Evolutionary conservation across 2,888 invertebrate genomes (phyloP).

Genomic region (Prionchulus punctatus): DNA sequence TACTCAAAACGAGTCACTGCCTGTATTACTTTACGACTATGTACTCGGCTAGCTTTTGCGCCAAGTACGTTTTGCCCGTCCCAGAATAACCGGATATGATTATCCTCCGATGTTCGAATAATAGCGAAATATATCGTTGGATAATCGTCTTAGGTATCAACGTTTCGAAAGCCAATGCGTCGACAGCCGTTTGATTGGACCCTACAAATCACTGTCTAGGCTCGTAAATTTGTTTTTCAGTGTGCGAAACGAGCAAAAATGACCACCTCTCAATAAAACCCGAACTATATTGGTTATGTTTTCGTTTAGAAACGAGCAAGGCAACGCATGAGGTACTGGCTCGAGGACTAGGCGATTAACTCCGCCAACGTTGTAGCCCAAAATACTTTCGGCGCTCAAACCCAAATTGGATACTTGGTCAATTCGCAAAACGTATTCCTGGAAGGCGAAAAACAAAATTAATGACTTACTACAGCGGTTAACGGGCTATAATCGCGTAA

Average conservation of each 20-base stretch:
- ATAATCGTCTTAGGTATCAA: constrained; percentile 88
- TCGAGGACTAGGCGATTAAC: neutral
- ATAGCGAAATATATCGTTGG: constrained; percentile 70
- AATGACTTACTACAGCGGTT: too few species aligned
- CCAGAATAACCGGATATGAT: constrained; percentile 91
- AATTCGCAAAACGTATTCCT: constrained; percentile 73
- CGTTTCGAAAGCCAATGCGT: constrained; percentile 82
- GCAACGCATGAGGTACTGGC: neutral
- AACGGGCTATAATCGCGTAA: too few species aligned
- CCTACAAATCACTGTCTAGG: constrained; percentile 27
- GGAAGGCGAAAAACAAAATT: constrained; percentile 19
- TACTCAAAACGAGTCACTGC: neutral
- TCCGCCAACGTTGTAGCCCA: constrained; percentile 70
- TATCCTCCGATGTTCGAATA: constrained; percentile 77
- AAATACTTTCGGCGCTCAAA: constrained; percentile 63
- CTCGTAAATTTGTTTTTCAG: too few species aligned
- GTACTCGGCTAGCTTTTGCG: constrained; percentile 82
- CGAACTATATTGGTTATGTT: neutral
- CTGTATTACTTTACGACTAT: constrained; percentile 41
- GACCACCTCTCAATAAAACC: neutral
- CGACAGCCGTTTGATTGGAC: constrained; percentile 69
- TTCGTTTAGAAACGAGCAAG: neutral
- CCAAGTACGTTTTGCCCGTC: constrained; percentile 82
- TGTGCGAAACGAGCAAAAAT: too few species aligned
- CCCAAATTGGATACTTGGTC: constrained; percentile 81